Conservation (phyloP, 2,888 invertebrate species). For the Mythimna lalbum region DNA sequence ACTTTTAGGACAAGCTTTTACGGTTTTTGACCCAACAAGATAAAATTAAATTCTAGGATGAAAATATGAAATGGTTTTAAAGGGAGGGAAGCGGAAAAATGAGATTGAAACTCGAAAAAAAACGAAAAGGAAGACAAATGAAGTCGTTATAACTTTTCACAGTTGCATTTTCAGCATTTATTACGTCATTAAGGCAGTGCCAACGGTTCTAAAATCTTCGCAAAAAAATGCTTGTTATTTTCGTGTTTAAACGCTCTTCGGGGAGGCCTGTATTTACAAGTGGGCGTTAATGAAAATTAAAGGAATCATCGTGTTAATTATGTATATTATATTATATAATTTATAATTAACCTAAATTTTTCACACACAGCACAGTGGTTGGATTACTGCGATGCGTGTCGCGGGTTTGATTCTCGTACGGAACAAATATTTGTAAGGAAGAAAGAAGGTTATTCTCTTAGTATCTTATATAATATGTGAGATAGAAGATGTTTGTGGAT, state of each 20-base stretch:
- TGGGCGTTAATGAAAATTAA: not conserved
- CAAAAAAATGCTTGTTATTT: constrained; percentile 38
- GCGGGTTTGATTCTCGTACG: too few relatives aligned
- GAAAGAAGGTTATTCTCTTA: too few relatives aligned
- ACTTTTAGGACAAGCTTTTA: not conserved
- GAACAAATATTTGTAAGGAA: too few relatives aligned
- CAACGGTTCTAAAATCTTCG: constrained; percentile 34
- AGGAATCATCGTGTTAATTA: too few relatives aligned
- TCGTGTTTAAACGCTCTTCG: constrained; percentile 3
- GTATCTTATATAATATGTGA: too few relatives aligned
- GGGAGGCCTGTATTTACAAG: not conserved
- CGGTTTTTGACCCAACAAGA: not conserved
- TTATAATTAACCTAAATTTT: too few relatives aligned
- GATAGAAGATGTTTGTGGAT: too few relatives aligned
- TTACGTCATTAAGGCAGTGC: constrained; percentile 51
- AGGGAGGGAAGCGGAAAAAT: not conserved
- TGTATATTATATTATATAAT: too few relatives aligned
- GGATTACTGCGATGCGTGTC: too few relatives aligned
- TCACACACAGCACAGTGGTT: too few relatives aligned
- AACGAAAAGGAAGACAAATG: constrained; percentile 40
- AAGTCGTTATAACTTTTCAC: constrained; percentile 51
- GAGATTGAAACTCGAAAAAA: constrained; percentile 23
- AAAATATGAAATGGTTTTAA: not conserved
- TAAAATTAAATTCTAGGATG: constrained; percentile 3
- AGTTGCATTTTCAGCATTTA: constrained; percentile 58